Percentiles rank a stretch among this genome's conserved stretches.
Evolutionary conservation across 2,113 vertebrate genomes (phyloP).

Genomic region (Carassius auratus): DNA sequence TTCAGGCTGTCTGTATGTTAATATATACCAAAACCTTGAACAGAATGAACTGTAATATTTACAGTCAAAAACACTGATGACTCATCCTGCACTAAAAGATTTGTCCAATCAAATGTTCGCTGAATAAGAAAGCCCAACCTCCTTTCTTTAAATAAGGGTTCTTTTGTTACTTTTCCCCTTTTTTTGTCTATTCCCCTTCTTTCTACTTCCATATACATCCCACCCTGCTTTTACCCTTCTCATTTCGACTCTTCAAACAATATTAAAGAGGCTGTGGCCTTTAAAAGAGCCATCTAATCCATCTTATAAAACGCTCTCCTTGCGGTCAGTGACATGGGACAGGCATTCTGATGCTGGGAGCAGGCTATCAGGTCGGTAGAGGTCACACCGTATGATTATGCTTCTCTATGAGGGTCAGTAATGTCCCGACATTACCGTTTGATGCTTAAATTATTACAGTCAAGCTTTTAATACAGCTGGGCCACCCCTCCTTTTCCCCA

Average conservation of each 20-base stretch:
- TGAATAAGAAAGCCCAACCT: neutral
- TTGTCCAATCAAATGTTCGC: neutral
- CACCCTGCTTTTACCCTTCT: conserved; percentile 66
- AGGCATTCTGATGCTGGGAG: conserved; percentile 81
- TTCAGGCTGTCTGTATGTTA: neutral
- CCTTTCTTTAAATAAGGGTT: neutral
- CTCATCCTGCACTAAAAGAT: conserved; percentile 1
- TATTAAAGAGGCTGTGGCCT: conserved; percentile 77
- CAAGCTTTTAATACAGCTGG: conserved; percentile 75
- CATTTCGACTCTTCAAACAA: conserved; percentile 79
- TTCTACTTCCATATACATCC: conserved; percentile 51
- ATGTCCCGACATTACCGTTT: conserved; percentile 72
- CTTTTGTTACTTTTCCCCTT: conserved; percentile 5
- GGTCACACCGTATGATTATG: conserved; percentile 82
- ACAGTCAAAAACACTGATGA: neutral
- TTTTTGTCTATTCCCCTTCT: conserved; percentile 70
- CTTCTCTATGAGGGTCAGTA: conserved; percentile 65
- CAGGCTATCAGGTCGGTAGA: conserved; percentile 59
- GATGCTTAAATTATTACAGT: conserved; percentile 87
- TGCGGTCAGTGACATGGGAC: conserved; percentile 81
- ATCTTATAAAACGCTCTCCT: conserved; percentile 73
- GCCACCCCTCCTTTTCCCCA: neutral
- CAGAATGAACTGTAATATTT: neutral
- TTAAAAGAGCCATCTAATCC: conserved; percentile 71
- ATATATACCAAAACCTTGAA: neutral